Base-by-base conservation (phyloP, 2,113 vertebrate species). In the Polypterus bichir region DNA sequence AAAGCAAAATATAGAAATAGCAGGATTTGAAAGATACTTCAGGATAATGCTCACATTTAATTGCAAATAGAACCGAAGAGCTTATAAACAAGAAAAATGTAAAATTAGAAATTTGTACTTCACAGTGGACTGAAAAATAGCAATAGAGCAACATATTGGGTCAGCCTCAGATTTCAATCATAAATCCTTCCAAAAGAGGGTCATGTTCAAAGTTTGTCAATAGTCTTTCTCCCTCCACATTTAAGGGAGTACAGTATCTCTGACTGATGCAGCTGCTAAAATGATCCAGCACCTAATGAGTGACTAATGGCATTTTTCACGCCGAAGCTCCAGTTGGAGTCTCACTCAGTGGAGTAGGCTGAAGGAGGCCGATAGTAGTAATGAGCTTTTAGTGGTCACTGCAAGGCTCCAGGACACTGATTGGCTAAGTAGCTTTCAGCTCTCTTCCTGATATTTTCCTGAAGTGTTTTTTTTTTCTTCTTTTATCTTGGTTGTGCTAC, bases 291-390 rank as follows among this genome's bases (percentile, higher is more conserved):
- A 79, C 78, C 74, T 74, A 77, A 63, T 66, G 72, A 77, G 74
- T 74, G 80, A 80, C 76, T 75, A 76, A 80, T 77, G 79, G 79
- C 77, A 81, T 82, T 83, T 75, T 73, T 75, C 62, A 74, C 71
- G 65, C 65, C 68, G 47, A 65, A 62, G 61, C 63, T 52, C 7
- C 49, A 49, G 9, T 46, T 49, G 11, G 7, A 57, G 54, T 71
- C 67, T 66, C n/a, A n/a, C n/a, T n/a, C 68, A 63, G 71, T 59
- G 60, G 55, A 46, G 3, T 4, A 47, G 48, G 65, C 64, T 52
- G 54, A 6, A 9, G 76, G 66, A 73, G 70, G 68, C 73, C 48
- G 66, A 60, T 59, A 46, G 59, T 63, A 47, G 53, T 52, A 44
- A 10, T 6, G 49, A 49, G 49, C 6, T 61, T n/a, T 59, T 61